Evolutionary conservation across 1,140 invertebrate genomes (phyloP), one percentile per base, ranked within the genome.

Genomic region (Sipha flava): DNA sequence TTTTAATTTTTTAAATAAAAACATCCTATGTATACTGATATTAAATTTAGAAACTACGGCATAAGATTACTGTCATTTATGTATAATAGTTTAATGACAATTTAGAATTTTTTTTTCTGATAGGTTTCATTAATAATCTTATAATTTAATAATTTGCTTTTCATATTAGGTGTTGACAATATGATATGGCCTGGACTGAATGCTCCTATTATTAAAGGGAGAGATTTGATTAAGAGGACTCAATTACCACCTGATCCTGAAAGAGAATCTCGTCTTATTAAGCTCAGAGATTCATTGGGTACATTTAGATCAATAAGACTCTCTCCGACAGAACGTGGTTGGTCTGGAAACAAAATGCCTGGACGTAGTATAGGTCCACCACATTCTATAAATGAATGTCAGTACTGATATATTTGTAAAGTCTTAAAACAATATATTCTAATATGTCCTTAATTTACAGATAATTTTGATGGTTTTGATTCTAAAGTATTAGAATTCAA

Each of bases 181-280:
- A 93, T 97, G 83, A 34, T 95, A 75, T 98, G 94, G 93, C 97
- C 97, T 34, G 97, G 97, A 29, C 87, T 99, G 29, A 96, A 93
- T 84, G 87, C 91, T 1, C 93, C 94, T 3, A 88, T 98, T 12
- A 86, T 96, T 10, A 89, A 89, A 83, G 95, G 94, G 1, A 90
- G 88, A 83, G 91, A 95, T 84, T 82, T 96, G 1, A 84, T 95
- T 0, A 86, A 89, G 83, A 90, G 91, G 82, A 88, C 92, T 82
- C 84, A 90, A 82, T 83, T 94, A 16, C 90, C 92, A 1, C 89
- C 91, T 80, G 91, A 94, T 87, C 86, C 89, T 37, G 90, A 95
- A 81, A 86, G 90, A 81, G 88, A 93, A 84, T 87, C 89, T 79
- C 92, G 91, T 82, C 83, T 95, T 4, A 85, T 90, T 9, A 90